phyloP scores from a whole-genome alignment of 2,797 vertebrate genomes.

The Cephalopachus bancanus region DNA sequence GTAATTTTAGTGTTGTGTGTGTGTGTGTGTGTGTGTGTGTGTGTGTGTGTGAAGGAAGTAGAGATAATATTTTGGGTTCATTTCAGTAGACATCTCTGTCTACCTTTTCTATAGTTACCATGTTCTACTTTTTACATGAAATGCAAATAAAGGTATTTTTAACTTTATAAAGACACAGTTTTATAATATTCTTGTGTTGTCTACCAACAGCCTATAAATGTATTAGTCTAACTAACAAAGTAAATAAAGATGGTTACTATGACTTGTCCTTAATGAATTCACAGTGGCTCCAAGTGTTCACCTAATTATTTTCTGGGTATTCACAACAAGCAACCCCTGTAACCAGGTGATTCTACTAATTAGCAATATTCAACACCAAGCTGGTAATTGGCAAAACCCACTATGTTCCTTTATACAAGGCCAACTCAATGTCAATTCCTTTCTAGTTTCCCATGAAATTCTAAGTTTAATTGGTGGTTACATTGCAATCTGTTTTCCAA shows the following conservation, averaged over 20 bases:
- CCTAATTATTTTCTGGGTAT: conserved; percentile 43
- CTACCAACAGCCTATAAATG: background rate
- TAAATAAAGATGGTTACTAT: background rate
- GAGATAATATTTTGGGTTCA: background rate
- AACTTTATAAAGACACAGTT: background rate
- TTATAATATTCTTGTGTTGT: background rate
- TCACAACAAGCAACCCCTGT: conserved; percentile 11
- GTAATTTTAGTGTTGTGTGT: background rate
- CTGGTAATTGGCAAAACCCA: conserved; percentile 8
- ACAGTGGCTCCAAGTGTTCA: background rate
- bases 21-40: background rate
- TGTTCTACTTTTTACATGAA: conserved; percentile 11
- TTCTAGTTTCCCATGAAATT: conserved; percentile 31
- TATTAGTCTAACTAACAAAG: conserved; percentile 24
- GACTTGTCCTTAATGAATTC: conserved; percentile 13
- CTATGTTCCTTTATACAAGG: conserved; percentile 7
- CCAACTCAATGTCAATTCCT: conserved; percentile 17
- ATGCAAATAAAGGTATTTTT: conserved; percentile 53
- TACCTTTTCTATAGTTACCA: background rate
- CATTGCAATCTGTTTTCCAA: background rate
- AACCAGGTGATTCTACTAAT: conserved; percentile 33
- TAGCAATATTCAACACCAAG: background rate
- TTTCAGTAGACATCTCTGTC: conserved; percentile 22
- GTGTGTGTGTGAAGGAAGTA: background rate
- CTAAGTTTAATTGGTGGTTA: conserved; percentile 26